phyloP scores from a whole-genome alignment of 2,888 invertebrate species.

The Drosophila suboccidentalis region DNA sequence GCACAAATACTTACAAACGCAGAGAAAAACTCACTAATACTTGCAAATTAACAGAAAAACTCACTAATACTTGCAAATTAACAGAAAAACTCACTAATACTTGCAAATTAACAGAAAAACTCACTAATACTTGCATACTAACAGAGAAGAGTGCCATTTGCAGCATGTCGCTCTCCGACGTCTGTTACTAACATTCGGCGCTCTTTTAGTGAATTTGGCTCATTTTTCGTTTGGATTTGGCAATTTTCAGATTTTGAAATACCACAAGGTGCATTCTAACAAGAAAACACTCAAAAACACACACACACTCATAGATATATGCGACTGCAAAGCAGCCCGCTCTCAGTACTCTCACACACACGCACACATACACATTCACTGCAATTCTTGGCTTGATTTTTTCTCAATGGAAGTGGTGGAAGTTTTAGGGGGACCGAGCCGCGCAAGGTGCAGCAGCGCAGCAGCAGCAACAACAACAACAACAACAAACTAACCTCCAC shows the following conservation, averaged over 20 bases:
- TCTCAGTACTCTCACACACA: slow-evolving; percentile 46
- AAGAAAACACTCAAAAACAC: slow-evolving; percentile 49
- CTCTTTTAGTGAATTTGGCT: no score
- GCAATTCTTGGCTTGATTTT: slow-evolving; percentile 74
- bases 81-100: no score
- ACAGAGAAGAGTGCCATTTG: no score
- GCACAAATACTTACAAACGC: no score
- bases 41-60: no score
- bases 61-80: no score
- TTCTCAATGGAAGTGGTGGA: slow-evolving; percentile 66
- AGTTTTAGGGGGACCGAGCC: slow-evolving; percentile 36
- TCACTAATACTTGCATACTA: no score
- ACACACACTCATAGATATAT: slow-evolving; percentile 21
- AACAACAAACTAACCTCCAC: slow-evolving; percentile 56
- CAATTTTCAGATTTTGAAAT: slow-evolving; percentile 79
- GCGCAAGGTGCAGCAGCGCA: slow-evolving; percentile 47
- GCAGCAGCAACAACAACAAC: slow-evolving; percentile 28
- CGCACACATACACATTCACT: slow-evolving; percentile 44
- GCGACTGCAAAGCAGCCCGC: slow-evolving; percentile 55
- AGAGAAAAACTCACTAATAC: no score
- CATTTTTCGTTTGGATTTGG: slow-evolving; percentile 77
- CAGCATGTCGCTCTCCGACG: no score
- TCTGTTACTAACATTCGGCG: no score
- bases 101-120: no score
- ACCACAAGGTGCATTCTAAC: slow-evolving; percentile 81